Evolutionary conservation across 2,113 vertebrate species (phyloP).

Genomic region (Apteryx owenii): DNA sequence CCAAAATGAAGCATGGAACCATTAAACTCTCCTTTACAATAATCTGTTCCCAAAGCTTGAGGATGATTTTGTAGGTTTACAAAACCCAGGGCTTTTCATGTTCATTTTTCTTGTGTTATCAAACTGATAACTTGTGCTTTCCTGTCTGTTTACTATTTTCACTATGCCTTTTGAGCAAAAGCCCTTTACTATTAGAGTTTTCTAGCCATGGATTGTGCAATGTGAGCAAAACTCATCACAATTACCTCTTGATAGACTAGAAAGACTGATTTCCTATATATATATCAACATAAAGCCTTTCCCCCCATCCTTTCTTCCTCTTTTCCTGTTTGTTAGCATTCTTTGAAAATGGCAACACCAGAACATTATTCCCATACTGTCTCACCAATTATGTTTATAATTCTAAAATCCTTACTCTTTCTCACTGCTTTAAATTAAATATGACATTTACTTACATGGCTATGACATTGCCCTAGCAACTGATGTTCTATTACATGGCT

Average conservation of each 20-base stretch:
- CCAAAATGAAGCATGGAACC: not conserved
- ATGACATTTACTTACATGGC: not conserved
- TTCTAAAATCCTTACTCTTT: not conserved
- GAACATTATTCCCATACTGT: not conserved
- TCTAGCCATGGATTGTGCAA: not conserved
- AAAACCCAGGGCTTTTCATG: accelerated
- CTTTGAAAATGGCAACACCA: not conserved
- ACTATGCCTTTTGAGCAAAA: not conserved
- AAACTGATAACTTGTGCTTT: not conserved
- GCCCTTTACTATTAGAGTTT: not conserved
- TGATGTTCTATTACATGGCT: not conserved
- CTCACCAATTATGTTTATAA: not conserved
- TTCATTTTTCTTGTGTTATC: not conserved
- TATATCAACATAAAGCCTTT: not conserved
- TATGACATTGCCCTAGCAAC: not conserved
- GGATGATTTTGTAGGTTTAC: not conserved
- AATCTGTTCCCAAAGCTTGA: not conserved
- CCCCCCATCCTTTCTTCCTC: not conserved
- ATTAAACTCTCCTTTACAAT: not conserved
- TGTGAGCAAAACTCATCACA: not conserved
- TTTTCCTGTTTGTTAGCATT: not conserved
- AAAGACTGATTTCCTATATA: not conserved
- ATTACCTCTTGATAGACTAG: not conserved
- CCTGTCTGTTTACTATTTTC: not conserved
- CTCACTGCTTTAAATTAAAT: not conserved